Evolutionary conservation across 92 coral and sea anemone genomes (phyloP).

Genomic region (Nematostella vectensis): DNA sequence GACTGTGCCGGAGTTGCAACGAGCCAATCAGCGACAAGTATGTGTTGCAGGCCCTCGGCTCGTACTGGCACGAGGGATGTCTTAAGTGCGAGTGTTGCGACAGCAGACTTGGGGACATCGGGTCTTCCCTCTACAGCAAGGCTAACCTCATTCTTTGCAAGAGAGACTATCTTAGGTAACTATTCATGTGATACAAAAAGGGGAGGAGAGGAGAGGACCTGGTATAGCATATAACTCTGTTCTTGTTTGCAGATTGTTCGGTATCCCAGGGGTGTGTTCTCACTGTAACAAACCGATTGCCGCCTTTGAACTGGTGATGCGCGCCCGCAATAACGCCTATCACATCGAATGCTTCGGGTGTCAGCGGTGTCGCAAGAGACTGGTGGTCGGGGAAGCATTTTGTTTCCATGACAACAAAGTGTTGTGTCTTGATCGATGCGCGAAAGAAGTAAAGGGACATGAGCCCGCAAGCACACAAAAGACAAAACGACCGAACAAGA

Average conservation of each 20-base stretch:
- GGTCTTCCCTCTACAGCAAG: slow-evolving; percentile 65
- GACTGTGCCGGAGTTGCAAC: slow-evolving; percentile 66
- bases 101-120: slow-evolving; percentile 75
- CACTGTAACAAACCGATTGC: slow-evolving; percentile 75
- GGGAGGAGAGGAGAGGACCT: too few relatives aligned
- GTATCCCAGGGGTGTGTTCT: slow-evolving; percentile 73
- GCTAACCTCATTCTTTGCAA: slow-evolving; percentile 75
- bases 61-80: slow-evolving; percentile 82
- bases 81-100: slow-evolving; percentile 76
- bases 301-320: slow-evolving; percentile 82
- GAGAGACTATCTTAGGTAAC: slow-evolving; percentile 77
- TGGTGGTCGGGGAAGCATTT: slow-evolving; percentile 74
- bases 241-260: slow-evolving; percentile 43
- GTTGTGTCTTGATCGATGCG: slow-evolving; percentile 67
- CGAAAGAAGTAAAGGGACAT: slow-evolving; percentile 40
- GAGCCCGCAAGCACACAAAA: neutral
- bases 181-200: too few relatives aligned
- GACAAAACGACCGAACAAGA: neutral
- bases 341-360: slow-evolving; percentile 87
- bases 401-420: slow-evolving; percentile 80
- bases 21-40: slow-evolving; percentile 70
- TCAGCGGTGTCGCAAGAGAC: slow-evolving; percentile 72
- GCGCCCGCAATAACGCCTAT: slow-evolving; percentile 71
- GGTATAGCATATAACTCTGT: neutral
- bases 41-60: slow-evolving; percentile 66